These are phyloP conservation scores for Solenopsis fugax DNA, from an alignment of 1,140 invertebrate species.

Conservation along the genomic window DNA sequence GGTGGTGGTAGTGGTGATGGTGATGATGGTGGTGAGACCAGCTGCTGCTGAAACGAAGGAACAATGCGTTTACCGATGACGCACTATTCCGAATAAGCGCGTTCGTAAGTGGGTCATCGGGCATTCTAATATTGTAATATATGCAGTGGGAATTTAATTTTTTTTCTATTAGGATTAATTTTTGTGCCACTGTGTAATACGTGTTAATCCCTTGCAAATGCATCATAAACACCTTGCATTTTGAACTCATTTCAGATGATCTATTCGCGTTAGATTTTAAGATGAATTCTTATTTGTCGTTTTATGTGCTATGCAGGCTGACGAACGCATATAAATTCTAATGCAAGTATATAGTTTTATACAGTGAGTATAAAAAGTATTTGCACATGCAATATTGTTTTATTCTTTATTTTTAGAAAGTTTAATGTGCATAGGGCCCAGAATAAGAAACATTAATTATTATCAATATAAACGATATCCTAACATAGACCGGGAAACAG, in stretches of 20 bases:
- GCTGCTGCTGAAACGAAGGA: conserved; percentile 48
- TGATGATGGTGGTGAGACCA: conserved; percentile 30
- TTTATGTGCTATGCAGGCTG: neutral
- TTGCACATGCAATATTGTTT: too few relatives aligned
- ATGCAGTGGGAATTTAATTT: conserved; percentile 48
- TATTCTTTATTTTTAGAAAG: too few relatives aligned
- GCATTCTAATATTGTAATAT: conserved; percentile 35
- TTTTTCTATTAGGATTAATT: conserved; percentile 6
- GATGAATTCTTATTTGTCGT: neutral
- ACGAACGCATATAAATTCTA: neutral
- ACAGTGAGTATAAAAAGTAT: too few relatives aligned
- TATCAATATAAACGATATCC: too few relatives aligned
- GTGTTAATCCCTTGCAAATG: neutral
- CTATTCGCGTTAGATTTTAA: neutral
- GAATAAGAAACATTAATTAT: too few relatives aligned
- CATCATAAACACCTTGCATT: neutral
- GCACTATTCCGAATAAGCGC: conserved; percentile 21
- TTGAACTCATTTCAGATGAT: neutral
- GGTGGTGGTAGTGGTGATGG: neutral
- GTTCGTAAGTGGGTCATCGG: conserved; percentile 51
- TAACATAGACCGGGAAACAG: too few relatives aligned
- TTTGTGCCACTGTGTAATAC: neutral
- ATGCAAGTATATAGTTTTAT: too few relatives aligned
- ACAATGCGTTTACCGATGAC: conserved; percentile 47
- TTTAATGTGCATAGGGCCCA: too few relatives aligned